Evolutionary conservation across 2,888 invertebrate genomes (phyloP).

Genomic region (Acanthosoma haemorrhoidale): DNA sequence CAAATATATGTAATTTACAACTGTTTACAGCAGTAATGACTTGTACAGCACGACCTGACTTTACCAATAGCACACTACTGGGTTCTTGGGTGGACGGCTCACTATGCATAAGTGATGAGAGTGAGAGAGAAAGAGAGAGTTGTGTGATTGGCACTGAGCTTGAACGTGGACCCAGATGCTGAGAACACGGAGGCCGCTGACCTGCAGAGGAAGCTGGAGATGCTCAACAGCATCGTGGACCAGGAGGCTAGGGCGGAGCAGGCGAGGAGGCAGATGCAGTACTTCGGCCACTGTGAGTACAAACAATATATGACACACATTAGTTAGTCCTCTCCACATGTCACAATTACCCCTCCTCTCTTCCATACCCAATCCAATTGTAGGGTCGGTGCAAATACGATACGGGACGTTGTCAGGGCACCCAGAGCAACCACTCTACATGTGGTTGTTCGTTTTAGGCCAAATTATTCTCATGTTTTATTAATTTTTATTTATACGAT

Average conservation of each 20-base stretch:
- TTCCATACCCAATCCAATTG: neutral
- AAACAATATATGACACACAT: too few relatives aligned
- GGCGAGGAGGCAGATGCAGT: constrained; percentile 71
- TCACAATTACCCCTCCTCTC: neutral
- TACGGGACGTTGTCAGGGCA: neutral
- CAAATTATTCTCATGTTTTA: too few relatives aligned
- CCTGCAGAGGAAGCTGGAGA: constrained; percentile 82
- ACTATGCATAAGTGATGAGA: neutral
- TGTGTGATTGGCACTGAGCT: constrained; percentile 1
- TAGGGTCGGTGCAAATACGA: neutral
- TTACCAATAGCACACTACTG: too few relatives aligned
- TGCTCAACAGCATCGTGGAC: constrained; percentile 85
- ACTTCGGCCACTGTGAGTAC: constrained; percentile 72
- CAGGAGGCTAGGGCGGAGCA: constrained; percentile 75
- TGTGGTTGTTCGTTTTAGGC: too few relatives aligned
- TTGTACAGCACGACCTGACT: too few relatives aligned
- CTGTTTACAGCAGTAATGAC: too few relatives aligned
- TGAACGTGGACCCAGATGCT: constrained; percentile 58
- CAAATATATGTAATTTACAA: too few relatives aligned
- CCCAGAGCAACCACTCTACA: too few relatives aligned
- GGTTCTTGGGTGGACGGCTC: neutral
- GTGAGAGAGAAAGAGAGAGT: too few relatives aligned
- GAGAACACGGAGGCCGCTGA: constrained; percentile 82
- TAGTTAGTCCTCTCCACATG: too few relatives aligned
- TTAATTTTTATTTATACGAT: too few relatives aligned